These are phyloP conservation scores for Ploceus nigricollis DNA, from an alignment of 2,113 vertebrate species.

Conservation along the genomic window DNA sequence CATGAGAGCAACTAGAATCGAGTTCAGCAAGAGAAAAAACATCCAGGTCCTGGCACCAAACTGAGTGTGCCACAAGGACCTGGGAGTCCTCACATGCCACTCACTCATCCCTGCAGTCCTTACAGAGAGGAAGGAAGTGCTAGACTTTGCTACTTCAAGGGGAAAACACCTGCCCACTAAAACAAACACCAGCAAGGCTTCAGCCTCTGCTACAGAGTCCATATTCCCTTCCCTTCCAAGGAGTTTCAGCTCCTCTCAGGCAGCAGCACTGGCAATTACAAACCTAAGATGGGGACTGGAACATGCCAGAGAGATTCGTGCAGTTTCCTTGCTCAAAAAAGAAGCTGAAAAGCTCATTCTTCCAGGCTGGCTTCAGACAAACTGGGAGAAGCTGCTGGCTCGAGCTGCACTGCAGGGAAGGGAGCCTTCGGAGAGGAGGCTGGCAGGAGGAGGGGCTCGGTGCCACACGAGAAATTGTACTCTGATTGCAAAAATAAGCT, in stretches of 20 bases:
- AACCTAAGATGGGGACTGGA: conserved; percentile 36
- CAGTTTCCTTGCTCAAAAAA: not conserved
- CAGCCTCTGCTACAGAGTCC: not conserved
- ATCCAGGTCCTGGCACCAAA: not conserved
- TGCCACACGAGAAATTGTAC: conserved; percentile 53
- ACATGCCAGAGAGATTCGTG: not conserved
- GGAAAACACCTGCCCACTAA: not conserved
- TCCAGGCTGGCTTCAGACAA: not conserved
- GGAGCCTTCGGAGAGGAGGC: conserved; percentile 46
- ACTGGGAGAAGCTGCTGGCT: conserved; percentile 54
- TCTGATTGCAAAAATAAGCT: conserved; percentile 52
- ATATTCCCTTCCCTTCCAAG: not conserved
- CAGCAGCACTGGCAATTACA: not conserved
- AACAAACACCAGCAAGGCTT: not conserved
- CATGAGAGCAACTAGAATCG: not conserved
- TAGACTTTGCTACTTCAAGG: not conserved
- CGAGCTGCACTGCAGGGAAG: conserved; percentile 67
- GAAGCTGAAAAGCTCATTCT: conserved; percentile 27
- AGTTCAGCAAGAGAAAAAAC: not conserved
- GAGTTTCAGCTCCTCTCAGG: not conserved
- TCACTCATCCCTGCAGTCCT: not conserved
- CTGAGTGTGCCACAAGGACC: not conserved
- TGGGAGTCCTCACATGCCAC: not conserved
- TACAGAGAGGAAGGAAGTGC: not conserved
- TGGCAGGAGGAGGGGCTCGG: conserved; percentile 55